Evolutionary conservation across 2,888 invertebrate species (phyloP).

Genomic region (Pogonocherus hispidulus): DNA sequence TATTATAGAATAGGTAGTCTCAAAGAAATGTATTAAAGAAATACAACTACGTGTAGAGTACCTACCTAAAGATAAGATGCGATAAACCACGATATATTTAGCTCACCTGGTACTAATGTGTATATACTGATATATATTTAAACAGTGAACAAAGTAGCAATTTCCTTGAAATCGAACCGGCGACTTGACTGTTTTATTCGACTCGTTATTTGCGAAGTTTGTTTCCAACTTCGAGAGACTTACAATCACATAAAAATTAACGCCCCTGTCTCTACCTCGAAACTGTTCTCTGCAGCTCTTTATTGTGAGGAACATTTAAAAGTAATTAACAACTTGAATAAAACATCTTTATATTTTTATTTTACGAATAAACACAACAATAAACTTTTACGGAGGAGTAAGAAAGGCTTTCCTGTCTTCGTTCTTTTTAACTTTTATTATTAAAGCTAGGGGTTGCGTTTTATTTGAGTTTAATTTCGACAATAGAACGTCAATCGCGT

Average conservation of each 20-base stretch:
- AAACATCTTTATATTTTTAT: slow-evolving; percentile 45
- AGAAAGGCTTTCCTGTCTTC: neutral
- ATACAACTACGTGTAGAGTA: too few species aligned
- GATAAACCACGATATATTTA: too few species aligned
- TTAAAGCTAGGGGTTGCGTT: neutral
- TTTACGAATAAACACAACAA: slow-evolving; percentile 40
- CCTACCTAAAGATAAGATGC: too few species aligned
- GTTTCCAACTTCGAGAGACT: slow-evolving; percentile 46
- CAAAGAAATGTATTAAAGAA: too few species aligned
- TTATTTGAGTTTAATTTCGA: neutral
- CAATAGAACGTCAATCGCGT: too few species aligned
- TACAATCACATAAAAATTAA: slow-evolving; percentile 57
- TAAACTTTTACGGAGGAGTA: slow-evolving; percentile 15
- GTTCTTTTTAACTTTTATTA: neutral
- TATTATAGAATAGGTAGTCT: too few species aligned
- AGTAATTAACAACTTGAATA: slow-evolving; percentile 47
- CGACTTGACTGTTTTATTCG: slow-evolving; percentile 41
- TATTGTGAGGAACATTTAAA: slow-evolving; percentile 45
- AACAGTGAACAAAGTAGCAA: slow-evolving; percentile 39
- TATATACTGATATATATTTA: too few species aligned
- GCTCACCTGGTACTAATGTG: too few species aligned
- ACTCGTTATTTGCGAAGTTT: slow-evolving; percentile 46
- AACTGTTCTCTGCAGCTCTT: slow-evolving; percentile 41
- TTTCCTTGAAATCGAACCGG: slow-evolving; percentile 42
- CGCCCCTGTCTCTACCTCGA: slow-evolving; percentile 43